A percentile compares a stretch with the other conserved stretches of the same genome.
These are phyloP conservation scores for Champsocephalus gunnari DNA, from an alignment of 2,797 vertebrate species.

Conservation along the genomic window DNA sequence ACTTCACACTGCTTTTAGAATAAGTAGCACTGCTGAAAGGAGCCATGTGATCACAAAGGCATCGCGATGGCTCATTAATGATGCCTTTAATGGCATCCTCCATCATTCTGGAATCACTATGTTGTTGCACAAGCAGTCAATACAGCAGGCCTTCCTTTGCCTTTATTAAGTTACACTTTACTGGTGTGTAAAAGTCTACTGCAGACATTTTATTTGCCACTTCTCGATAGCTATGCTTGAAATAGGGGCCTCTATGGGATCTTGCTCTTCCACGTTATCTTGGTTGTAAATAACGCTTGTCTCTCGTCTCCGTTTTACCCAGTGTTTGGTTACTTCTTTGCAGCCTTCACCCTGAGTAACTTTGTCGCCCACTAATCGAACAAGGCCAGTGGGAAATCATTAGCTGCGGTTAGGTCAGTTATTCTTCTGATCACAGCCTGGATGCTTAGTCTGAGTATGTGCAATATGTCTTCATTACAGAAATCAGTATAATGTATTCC, in stretches of 20 bases:
- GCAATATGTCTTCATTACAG: conserved; percentile 75
- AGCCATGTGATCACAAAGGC: conserved; percentile 75
- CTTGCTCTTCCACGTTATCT: conserved; percentile 43
- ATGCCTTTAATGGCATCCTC: conserved; percentile 76
- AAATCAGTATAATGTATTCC: conserved; percentile 68
- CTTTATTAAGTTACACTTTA: conserved; percentile 83
- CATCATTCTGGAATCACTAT: conserved; percentile 73
- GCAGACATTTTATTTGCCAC: conserved; percentile 79
- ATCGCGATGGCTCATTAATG: conserved; percentile 76
- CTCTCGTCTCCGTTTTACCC: conserved; percentile 22
- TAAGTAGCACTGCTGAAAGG: conserved; percentile 62
- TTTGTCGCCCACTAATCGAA: conserved; percentile 39
- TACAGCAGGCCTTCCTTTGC: conserved; percentile 56
- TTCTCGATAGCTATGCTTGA: conserved; percentile 67
- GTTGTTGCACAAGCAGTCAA: conserved; percentile 73
- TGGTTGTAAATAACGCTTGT: conserved; percentile 68
- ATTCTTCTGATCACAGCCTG: conserved; percentile 61
- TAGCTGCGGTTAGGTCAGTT: conserved; percentile 66
- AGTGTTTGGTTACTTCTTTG: conserved; percentile 31
- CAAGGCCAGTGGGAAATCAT: conserved; percentile 68
- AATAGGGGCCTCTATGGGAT: conserved; percentile 52
- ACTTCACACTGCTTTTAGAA: conserved; percentile 70
- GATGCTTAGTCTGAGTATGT: conserved; percentile 36
- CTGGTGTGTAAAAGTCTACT: conserved; percentile 83
- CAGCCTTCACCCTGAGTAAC: conserved; percentile 57